Conservation (phyloP, 2,797 vertebrate species). For the Hafferia zeledoni region DNA sequence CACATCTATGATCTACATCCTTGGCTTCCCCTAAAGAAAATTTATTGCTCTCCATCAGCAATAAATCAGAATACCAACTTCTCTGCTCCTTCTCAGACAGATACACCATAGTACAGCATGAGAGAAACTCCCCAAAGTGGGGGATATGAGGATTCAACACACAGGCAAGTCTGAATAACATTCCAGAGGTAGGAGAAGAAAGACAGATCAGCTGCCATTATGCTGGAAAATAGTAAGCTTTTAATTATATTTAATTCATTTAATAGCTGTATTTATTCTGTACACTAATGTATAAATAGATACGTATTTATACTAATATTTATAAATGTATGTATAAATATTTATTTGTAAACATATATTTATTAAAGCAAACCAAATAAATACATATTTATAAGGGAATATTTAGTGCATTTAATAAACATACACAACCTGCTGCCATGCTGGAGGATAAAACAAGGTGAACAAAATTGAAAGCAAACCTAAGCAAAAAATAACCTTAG, state of each 20-base stretch:
- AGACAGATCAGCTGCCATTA: conserved; percentile 24
- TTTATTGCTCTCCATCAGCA: conserved; percentile 58
- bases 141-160: neutral
- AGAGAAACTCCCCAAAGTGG: neutral
- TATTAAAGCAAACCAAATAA: conserved; percentile 26
- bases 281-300: conserved; percentile 23
- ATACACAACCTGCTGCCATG: conserved; percentile 8
- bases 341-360: conserved; percentile 1
- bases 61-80: conserved; percentile 62
- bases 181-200: neutral
- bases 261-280: conserved; percentile 21
- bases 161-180: neutral
- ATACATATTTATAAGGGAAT: conserved; percentile 59
- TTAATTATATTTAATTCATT: conserved; percentile 32
- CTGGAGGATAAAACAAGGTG: conserved; percentile 44
- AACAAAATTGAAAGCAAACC: conserved; percentile 13
- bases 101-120: neutral
- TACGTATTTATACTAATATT: conserved; percentile 38
- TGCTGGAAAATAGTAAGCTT: neutral
- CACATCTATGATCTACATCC: conserved; percentile 66
- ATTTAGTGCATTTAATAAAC: conserved; percentile 56
- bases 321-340: conserved; percentile 45
- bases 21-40: conserved; percentile 60
- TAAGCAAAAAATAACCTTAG: conserved; percentile 49
- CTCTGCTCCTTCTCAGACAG: conserved; percentile 40